Conservation (phyloP, 2,888 invertebrate genomes). For the Esperia sulphurella region DNA sequence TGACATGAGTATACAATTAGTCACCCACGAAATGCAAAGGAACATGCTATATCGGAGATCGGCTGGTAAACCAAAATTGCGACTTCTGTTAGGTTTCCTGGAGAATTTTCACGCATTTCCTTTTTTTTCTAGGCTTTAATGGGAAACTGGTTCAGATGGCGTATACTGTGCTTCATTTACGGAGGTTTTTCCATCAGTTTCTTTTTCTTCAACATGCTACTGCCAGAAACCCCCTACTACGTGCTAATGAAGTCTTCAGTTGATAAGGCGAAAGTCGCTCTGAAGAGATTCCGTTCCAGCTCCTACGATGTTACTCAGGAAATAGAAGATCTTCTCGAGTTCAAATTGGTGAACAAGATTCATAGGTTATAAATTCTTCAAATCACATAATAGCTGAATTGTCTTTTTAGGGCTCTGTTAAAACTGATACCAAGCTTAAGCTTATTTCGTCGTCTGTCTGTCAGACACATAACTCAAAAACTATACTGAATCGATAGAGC, state of each 20-base stretch:
- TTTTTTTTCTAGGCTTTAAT: constrained; percentile 38
- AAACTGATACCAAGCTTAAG: too few species aligned
- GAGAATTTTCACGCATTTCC: background rate
- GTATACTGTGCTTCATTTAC: constrained; percentile 28
- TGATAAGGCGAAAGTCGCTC: constrained; percentile 19
- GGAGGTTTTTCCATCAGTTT: constrained; percentile 23
- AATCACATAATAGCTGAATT: background rate
- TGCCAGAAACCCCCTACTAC: constrained; percentile 55
- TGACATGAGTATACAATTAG: too few species aligned
- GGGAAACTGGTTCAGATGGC: constrained; percentile 38
- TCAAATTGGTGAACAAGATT: constrained; percentile 45
- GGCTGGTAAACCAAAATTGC: too few species aligned
- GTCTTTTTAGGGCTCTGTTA: background rate
- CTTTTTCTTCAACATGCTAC: constrained; percentile 24
- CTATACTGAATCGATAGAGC: too few species aligned
- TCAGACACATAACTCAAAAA: too few species aligned
- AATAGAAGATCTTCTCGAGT: constrained; percentile 40
- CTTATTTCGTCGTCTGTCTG: too few species aligned
- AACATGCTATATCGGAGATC: too few species aligned
- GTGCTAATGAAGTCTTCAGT: constrained; percentile 27
- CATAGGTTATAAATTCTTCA: constrained; percentile 32
- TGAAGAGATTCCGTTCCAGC: constrained; percentile 36
- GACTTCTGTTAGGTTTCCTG: too few species aligned
- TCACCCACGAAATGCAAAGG: too few species aligned
- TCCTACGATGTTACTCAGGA: constrained; percentile 37